Evolutionary conservation across 2,797 vertebrate genomes (phyloP), one percentile per base, ranked within the genome.

Genomic region (Spinibarbus caldwelli): DNA sequence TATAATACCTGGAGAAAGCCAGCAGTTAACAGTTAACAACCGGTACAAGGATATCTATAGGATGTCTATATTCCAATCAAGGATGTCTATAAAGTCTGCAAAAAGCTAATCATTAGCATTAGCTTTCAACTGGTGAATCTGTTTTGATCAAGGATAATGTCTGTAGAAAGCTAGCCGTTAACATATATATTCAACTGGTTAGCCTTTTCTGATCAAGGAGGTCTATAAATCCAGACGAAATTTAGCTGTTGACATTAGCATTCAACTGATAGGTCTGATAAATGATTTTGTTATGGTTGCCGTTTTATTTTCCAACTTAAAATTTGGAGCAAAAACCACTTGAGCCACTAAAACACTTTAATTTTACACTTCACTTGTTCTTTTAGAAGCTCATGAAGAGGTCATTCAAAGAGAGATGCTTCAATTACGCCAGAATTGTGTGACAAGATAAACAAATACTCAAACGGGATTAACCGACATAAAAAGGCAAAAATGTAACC

Each of bases 381-480:
- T 64, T 52, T 52, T 52, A 52, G 6, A 23, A 68, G 45, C 5
- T 34, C 10, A 19, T 19, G 5, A 29, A 31, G 47, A 82, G 29
- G 29, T 67, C 9, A 52, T 38, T 68, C 3, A 34, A 36, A 23
- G 29, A 26, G n/a, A 78, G 10, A 70, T 29, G 29, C n/a, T 72
- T 72, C 23, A 82, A 62, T 57, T 45, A 43, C 23, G 0, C n/a
- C 3, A 73, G 80, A 82, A 45, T 62, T 82, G 52, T 31, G 57
- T 0, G 45, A 5, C 31, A 52, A 82, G 4, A 45, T 45, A 3
- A 52, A 81, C n/a, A 71, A 29, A 17, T 9, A 10, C 47, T 70
- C 8, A 70, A 21, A 71, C 23, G 11, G 34, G 79, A 70, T 81
- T 71, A 71, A 5, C 19, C 6, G 31, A 2, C 5, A 2, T 34